Conservation (phyloP, 2,797 vertebrate genomes). For the Petrocephalus schoutedeni region DNA sequence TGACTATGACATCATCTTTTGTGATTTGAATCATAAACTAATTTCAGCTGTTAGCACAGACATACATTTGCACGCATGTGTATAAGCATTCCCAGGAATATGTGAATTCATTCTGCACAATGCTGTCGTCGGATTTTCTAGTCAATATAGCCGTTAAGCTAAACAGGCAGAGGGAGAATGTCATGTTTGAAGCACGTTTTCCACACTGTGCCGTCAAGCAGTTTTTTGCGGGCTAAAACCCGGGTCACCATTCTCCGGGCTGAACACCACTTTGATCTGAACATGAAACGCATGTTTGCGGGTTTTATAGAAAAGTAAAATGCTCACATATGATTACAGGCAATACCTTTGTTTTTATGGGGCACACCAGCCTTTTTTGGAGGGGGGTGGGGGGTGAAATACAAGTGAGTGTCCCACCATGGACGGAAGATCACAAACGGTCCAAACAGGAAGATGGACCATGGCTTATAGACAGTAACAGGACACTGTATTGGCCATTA, state of each 20-base stretch:
- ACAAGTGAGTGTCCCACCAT: background rate
- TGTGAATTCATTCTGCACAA: background rate
- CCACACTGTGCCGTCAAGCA: background rate
- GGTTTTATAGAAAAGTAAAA: background rate
- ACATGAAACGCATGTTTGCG: background rate
- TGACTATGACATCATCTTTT: background rate
- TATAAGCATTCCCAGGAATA: background rate
- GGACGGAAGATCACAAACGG: background rate
- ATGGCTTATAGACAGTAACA: slow-evolving; percentile 19
- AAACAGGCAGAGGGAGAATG: background rate
- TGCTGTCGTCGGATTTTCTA: background rate
- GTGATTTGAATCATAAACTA: background rate
- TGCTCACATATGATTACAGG: background rate
- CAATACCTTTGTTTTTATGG: slow-evolving; percentile 5
- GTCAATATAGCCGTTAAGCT: background rate
- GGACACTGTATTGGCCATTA: slow-evolving; percentile 43
- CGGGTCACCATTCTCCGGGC: background rate
- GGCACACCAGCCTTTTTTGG: background rate
- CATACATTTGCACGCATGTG: background rate
- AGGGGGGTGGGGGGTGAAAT: background rate
- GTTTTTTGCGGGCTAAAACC: background rate
- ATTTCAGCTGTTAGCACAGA: background rate
- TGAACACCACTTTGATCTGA: background rate
- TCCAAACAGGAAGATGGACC: background rate
- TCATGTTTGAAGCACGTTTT: background rate